Base-by-base conservation (phyloP, 2,888 invertebrate genomes). In the Glyphotaelius pellucidus region DNA sequence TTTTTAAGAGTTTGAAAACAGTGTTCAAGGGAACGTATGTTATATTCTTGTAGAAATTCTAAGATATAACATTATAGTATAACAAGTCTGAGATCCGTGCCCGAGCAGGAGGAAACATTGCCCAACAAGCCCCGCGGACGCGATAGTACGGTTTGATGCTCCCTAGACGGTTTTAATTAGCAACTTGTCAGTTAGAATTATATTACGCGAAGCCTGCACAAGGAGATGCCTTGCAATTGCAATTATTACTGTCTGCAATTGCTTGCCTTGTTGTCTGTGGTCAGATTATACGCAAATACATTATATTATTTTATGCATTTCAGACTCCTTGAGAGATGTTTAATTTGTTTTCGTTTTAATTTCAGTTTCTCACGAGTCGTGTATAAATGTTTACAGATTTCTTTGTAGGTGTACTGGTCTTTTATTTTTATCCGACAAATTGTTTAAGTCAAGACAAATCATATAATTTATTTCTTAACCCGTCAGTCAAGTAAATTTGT, bases 151-250 rank as follows among this genome's bases (percentile, higher is more conserved):
- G 83, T 83, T 83, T 83, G 83, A 83, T 32, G 35, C 83, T 32
- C 32, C 31, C 83, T 83, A 83, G 83, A 83, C 83, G 32, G 83
- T 32, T 38, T 32, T 83, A 83, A 83, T 83, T 35, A 81, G 83
- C 83, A 19, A 35, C 81, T 31, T 30, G 83, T 83, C 83, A 25
- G 32, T 83, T 25, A n/a, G 83, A 35, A 83, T 83, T 83, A 83
- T 32, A 31, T 14, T 38, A n/a, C 67, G 67, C 25, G 14, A 67
- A 4, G 83, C 83, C 35, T 35, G 32, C 32, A 35, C 81, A 35
- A 83, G 81, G 81, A 32, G 81, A 81, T 32, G 81, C 15, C 25
- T 38, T 35, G 35, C 35, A 83, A 35, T 83, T 67, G 67, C 67
- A 67, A 67, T 67, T 67, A 67, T 67, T 67, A 25, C 67, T 67